Percentiles rank a stretch among this genome's conserved stretches.
phyloP scores from a whole-genome alignment of 2,797 vertebrate genomes.

The Peromyscus nudipes region DNA sequence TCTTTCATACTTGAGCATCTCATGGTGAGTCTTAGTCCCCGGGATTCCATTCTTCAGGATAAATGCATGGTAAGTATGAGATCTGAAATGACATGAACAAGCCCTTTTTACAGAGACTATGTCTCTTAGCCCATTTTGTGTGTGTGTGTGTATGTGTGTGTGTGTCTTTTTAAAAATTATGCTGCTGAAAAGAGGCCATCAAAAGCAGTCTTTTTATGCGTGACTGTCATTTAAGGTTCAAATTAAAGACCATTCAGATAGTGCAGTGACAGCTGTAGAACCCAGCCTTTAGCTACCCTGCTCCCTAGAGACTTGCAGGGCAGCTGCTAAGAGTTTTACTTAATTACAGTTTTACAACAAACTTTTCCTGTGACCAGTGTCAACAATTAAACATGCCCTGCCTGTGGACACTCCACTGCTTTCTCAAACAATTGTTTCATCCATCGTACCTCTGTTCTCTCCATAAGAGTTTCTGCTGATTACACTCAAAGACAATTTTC shows the following conservation, averaged over 20 bases:
- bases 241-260: constrained; percentile 54
- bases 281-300: neutral
- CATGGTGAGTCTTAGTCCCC: neutral
- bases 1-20: neutral
- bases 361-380: constrained; percentile 16
- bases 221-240: constrained; percentile 74
- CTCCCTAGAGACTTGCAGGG: constrained; percentile 72
- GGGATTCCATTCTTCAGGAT: constrained; percentile 43
- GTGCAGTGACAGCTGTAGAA: constrained; percentile 64
- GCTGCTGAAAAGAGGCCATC: constrained; percentile 25
- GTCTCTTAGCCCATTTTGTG: neutral
- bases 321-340: constrained; percentile 74
- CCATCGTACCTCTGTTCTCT: neutral
- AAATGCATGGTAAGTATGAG: neutral
- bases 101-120: neutral
- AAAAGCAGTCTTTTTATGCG: constrained; percentile 52
- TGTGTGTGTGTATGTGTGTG: neutral
- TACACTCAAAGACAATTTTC: constrained; percentile 60
- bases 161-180: neutral
- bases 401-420: constrained; percentile 37
- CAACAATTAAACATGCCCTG: constrained; percentile 62
- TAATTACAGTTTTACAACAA: constrained; percentile 81
- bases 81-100: constrained; percentile 28
- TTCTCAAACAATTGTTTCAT: constrained; percentile 53
- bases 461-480: constrained; percentile 69